phyloP scores from a whole-genome alignment of 2,113 vertebrate species.

The Holacanthus passer region DNA sequence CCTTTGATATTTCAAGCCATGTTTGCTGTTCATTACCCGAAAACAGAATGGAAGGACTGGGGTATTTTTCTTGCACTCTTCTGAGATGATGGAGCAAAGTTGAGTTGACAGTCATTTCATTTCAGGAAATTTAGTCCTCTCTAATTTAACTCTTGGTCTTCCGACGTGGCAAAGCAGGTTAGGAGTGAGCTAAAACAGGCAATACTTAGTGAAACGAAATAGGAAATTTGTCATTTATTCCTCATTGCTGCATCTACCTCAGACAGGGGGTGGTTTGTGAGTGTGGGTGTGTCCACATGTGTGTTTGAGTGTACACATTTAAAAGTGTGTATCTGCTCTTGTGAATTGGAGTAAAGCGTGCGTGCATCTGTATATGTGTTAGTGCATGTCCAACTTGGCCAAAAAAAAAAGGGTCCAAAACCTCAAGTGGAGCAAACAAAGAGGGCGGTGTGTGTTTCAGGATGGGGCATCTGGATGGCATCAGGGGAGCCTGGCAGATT shows the following conservation, averaged over 20 bases:
- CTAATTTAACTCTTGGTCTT: conserved; percentile 86
- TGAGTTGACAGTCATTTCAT: conserved; percentile 73
- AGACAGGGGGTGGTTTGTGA: conserved; percentile 66
- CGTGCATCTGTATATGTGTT: conserved; percentile 45
- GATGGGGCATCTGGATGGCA: conserved; percentile 89
- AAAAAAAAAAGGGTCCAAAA: conserved; percentile 72
- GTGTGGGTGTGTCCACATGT: conserved; percentile 14
- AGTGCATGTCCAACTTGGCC: conserved; percentile 27
- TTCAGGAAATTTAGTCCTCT: conserved; percentile 77
- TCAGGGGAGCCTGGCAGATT: conserved; percentile 89
- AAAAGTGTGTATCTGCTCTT: conserved; percentile 16
- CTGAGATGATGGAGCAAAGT: conserved; percentile 66
- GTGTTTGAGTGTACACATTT: conserved; percentile 21
- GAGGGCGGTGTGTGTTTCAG: conserved; percentile 94
- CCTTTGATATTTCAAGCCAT: conserved; percentile 48
- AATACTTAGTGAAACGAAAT: conserved; percentile 84
- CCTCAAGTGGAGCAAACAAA: conserved; percentile 89
- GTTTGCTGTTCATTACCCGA: conserved; percentile 18
- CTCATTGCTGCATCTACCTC: conserved; percentile 79
- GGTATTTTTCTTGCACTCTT: conserved; percentile 35
- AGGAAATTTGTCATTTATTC: conserved; percentile 90
- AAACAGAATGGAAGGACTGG: conserved; percentile 39
- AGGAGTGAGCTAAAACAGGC: conserved; percentile 92
- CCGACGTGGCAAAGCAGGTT: conserved; percentile 91
- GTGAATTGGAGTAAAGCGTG: conserved; percentile 28